Conservation (phyloP, 92 coral and sea anemone species). For the Pocillopora meandrina region DNA sequence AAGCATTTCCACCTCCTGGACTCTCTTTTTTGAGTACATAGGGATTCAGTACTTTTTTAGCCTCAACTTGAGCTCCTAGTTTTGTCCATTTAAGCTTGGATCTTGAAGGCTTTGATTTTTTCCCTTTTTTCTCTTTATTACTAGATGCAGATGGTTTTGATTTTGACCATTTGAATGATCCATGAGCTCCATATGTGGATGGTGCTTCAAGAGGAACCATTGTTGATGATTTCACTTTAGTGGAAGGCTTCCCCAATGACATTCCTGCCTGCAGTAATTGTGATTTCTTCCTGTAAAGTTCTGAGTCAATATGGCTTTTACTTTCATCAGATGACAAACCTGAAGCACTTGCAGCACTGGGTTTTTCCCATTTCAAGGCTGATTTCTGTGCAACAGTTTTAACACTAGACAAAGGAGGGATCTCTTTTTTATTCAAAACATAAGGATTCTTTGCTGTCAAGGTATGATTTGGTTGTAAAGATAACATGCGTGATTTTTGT, state of each 20-base stretch:
- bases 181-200: conserved; percentile 9
- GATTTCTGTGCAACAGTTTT: conserved; percentile 26
- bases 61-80: conserved; percentile 24
- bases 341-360: background rate
- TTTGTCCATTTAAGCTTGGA: conserved; percentile 65
- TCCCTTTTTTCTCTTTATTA: background rate
- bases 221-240: conserved; percentile 11
- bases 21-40: conserved; percentile 25
- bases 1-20: background rate
- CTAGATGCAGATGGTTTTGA: background rate
- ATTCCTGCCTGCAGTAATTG: background rate
- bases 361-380: conserved; percentile 20
- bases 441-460: conserved; percentile 20
- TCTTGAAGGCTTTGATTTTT: conserved; percentile 2
- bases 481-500: background rate
- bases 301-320: conserved; percentile 46
- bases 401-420: background rate
- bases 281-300: conserved; percentile 33
- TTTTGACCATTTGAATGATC: conserved; percentile 39
- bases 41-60: conserved; percentile 6
- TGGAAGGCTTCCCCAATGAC: background rate
- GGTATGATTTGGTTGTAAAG: background rate
- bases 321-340: background rate
- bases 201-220: background rate
- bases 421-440: conserved; percentile 33